These are phyloP conservation scores for Eudemis profundana DNA, from an alignment of 2,888 invertebrate genomes.

Conservation along the genomic window DNA sequence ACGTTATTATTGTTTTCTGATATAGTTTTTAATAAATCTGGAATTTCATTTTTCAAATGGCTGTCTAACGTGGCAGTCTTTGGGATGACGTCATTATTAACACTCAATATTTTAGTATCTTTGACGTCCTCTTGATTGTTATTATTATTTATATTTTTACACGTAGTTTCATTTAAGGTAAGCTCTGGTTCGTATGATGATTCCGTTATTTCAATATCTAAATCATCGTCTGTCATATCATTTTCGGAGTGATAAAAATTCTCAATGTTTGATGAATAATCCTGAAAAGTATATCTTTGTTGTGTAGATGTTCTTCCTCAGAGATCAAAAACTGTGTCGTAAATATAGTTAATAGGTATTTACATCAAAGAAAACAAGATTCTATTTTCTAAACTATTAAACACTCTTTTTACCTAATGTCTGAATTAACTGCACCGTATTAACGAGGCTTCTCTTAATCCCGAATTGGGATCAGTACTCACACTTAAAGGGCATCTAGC, in stretches of 20 bases:
- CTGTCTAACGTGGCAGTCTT: constrained; percentile 58
- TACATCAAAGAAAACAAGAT: no score
- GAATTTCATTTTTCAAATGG: constrained; percentile 67
- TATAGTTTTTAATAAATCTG: constrained; percentile 77
- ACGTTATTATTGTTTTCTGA: constrained; percentile 74
- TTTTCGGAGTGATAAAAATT: constrained; percentile 81
- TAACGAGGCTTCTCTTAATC: constrained; percentile 57
- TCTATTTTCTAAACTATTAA: neutral
- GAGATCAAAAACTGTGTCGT: no score
- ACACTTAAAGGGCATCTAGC: constrained; percentile 58
- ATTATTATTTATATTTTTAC: constrained; percentile 73
- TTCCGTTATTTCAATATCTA: constrained; percentile 75
- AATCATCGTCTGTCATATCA: constrained; percentile 82
- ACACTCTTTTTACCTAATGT: neutral
- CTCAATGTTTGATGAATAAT: constrained; percentile 79
- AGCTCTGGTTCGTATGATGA: constrained; percentile 61
- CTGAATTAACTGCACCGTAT: neutral
- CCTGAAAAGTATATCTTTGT: constrained; percentile 60
- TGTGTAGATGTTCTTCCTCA: no score
- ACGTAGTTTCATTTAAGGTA: constrained; percentile 55
- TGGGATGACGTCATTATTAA: constrained; percentile 50
- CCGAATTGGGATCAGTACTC: constrained; percentile 55
- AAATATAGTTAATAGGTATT: no score
- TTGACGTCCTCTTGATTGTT: constrained; percentile 62
- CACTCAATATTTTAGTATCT: constrained; percentile 51